Conservation (phyloP, 2,888 invertebrate genomes). For the Blera fallax region DNA sequence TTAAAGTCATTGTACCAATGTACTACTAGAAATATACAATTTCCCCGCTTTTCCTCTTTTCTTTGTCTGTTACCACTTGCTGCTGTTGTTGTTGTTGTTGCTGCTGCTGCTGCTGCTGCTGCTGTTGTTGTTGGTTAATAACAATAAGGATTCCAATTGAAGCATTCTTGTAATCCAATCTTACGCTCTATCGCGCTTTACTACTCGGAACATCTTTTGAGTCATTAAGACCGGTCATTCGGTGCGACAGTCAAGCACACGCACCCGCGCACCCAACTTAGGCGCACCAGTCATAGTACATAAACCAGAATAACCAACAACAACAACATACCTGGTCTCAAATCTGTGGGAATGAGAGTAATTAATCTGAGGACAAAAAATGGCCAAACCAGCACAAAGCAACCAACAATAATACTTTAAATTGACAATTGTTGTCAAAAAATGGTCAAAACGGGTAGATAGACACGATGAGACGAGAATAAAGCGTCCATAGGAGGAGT, state of each 20-base stretch:
- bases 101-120: background rate
- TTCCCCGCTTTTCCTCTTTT: background rate
- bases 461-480: slow-evolving; percentile 12
- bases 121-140: slow-evolving; percentile 15
- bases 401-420: slow-evolving; percentile 61
- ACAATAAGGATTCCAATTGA: slow-evolving; percentile 45
- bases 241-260: background rate
- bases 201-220: slow-evolving; percentile 29
- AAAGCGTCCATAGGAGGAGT: background rate
- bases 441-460: slow-evolving; percentile 22
- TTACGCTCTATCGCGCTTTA: slow-evolving; percentile 42
- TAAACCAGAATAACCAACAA: slow-evolving; percentile 16
- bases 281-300: slow-evolving; percentile 38
- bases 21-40: background rate
- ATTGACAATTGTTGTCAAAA: slow-evolving; percentile 67
- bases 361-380: slow-evolving; percentile 59
- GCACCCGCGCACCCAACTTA: slow-evolving; percentile 36
- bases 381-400: slow-evolving; percentile 27
- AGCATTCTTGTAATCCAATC: slow-evolving; percentile 51
- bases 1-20: slow-evolving; percentile 24
- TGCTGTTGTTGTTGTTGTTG: background rate
- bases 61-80: background rate
- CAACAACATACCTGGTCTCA: slow-evolving; percentile 16
- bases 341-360: slow-evolving; percentile 67
- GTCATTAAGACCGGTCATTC: slow-evolving; percentile 26